These are phyloP conservation scores for Graphium colonna DNA, from an alignment of 2,888 invertebrate genomes.

Conservation along the genomic window DNA sequence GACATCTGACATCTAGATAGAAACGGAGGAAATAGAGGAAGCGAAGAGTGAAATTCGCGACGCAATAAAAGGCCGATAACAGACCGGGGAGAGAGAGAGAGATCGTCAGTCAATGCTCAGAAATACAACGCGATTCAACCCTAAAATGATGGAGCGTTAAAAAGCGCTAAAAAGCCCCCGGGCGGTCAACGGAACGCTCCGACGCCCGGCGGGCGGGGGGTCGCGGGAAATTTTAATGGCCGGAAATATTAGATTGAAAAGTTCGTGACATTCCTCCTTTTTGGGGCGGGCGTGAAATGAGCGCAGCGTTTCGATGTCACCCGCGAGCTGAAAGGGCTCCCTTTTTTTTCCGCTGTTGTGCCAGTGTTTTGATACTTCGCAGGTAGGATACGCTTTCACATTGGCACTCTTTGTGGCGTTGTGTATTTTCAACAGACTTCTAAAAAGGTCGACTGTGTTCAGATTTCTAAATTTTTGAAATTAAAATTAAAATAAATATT, in stretches of 20 bases:
- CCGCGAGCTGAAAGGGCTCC: neutral
- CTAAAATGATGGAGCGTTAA: constrained; percentile 22
- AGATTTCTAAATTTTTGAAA: no score
- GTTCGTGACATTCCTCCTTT: constrained; percentile 28
- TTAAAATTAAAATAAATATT: no score
- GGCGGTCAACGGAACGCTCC: constrained; percentile 22
- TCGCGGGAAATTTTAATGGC: constrained; percentile 28
- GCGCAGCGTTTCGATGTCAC: constrained; percentile 11
- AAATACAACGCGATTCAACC: constrained; percentile 13
- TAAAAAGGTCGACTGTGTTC: no score
- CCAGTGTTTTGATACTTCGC: neutral
- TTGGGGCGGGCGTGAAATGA: constrained; percentile 23
- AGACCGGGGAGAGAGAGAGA: neutral
- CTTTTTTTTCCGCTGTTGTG: neutral
- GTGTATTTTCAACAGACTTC: no score
- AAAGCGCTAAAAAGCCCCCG: constrained; percentile 20
- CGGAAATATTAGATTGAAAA: constrained; percentile 30
- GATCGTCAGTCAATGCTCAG: constrained; percentile 6
- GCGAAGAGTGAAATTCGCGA: neutral
- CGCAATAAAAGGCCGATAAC: constrained; percentile 4
- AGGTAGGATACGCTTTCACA: no score
- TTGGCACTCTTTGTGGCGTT: no score
- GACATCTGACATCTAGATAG: neutral
- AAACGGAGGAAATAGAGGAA: neutral
- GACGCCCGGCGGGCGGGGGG: constrained; percentile 13